Conservation (phyloP, 2,888 invertebrate genomes). For the Noctua janthina region DNA sequence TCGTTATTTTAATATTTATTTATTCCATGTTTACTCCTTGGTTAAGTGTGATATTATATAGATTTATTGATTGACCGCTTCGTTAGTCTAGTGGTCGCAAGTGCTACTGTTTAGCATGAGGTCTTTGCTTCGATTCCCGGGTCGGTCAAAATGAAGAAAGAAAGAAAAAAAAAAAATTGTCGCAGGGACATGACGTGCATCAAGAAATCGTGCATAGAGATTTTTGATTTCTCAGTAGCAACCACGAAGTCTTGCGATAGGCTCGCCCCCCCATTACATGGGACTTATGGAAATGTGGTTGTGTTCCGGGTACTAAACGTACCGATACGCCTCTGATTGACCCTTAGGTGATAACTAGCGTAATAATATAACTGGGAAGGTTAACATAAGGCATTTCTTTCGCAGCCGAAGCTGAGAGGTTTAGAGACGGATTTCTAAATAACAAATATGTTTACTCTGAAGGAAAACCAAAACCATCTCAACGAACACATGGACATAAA, state of each 20-base stretch:
- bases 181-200: no score
- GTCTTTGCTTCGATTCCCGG: not conserved
- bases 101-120: not conserved
- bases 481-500: not conserved
- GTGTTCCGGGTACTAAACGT: not conserved
- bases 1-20: conserved; percentile 20
- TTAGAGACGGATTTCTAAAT: not conserved
- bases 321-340: not conserved
- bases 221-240: not conserved
- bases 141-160: not conserved
- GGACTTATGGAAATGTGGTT: not conserved
- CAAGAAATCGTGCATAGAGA: no score
- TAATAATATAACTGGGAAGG: not conserved
- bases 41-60: conserved; percentile 2
- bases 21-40: conserved; percentile 29
- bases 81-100: not conserved
- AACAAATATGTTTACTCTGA: not conserved
- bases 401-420: not conserved
- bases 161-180: no score
- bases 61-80: not conserved
- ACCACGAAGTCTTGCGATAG: not conserved
- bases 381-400: not conserved
- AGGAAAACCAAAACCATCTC: not conserved
- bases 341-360: not conserved
- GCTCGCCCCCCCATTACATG: not conserved